Base-by-base conservation (phyloP, 1,140 invertebrate species). In the Coenobita brevimanus region DNA sequence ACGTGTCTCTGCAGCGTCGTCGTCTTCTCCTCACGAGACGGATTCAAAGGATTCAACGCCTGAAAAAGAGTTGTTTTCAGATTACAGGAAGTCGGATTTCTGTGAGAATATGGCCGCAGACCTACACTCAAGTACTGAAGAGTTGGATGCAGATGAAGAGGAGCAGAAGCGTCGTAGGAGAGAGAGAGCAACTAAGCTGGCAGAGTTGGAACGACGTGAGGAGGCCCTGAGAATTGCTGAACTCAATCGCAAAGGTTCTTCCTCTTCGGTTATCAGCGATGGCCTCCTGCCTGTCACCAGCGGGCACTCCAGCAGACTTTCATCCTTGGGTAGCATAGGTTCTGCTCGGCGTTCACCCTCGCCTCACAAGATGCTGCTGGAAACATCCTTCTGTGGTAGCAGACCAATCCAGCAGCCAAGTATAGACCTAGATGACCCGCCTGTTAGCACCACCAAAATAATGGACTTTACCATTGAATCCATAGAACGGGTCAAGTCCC, bases 1-100 rank as follows among this genome's bases (percentile, higher is more conserved):
- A 90, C 96, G 97, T 93, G 96, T 97, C 91, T 97, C 96, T 82
- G 94, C 96, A 73, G 96, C 97, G 2, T 97, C 96, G 90, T 97
- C 96, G 92, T 96, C 96, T 41, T 97, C 96, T 33, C 96, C 96
- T 90, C 96, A 97, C 91, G 95, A 95, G 95, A 97, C 92, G 2
- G 90, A 90, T 64, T 97, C 96, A 90, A 94, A 95, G 73, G 96
- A 96, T 90, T 96, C 95, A 89, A 96, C 95, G 36, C 96, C 96
- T 0, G 96, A 97, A 91, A 94, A 95, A 90, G 96, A 96, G 90
- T 93, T 96, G n/a, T 94, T 95, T 82, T 93, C 93, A 76, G 92
- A 92, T 91, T 90, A 91, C 62, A 87, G 82, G 6, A 90, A 90
- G 71, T 84, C 88, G 57, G 94, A 95, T 91, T 94, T 96, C 93